Percentiles rank a stretch among this genome's conserved stretches.
phyloP scores from a whole-genome alignment of 2,113 vertebrate genomes.

The Trematomus loennbergii region DNA sequence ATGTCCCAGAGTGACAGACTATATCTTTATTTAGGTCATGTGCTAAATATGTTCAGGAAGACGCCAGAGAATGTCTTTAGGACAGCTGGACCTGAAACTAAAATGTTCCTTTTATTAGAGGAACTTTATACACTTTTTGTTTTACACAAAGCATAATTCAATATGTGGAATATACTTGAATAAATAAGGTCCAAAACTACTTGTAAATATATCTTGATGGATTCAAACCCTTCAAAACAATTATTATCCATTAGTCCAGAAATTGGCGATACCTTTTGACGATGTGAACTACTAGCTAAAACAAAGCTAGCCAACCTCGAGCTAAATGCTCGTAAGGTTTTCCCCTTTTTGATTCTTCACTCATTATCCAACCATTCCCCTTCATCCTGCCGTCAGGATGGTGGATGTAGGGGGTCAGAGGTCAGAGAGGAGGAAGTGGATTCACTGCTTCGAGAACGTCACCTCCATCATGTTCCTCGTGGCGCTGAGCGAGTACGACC shows the following conservation, averaged over 20 bases:
- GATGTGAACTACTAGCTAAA: slow-evolving; percentile 4
- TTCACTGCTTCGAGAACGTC: slow-evolving; percentile 99
- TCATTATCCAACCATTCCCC: neutral
- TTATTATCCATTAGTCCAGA: no score
- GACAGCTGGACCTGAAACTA: neutral
- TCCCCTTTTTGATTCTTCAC: slow-evolving; percentile 3
- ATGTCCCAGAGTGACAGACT: slow-evolving; percentile 23
- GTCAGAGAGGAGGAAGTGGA: slow-evolving; percentile 99
- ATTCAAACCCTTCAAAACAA: slow-evolving; percentile 52
- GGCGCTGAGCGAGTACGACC: slow-evolving; percentile 98
- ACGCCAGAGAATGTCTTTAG: neutral
- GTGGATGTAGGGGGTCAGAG: slow-evolving; percentile 98
- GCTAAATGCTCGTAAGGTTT: neutral
- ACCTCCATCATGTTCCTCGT: slow-evolving; percentile 99
- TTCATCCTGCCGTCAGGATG: slow-evolving; percentile 86
- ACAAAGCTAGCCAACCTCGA: neutral
- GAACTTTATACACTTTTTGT: neutral
- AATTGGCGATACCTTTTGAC: neutral
- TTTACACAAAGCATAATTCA: neutral
- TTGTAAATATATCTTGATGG: slow-evolving; percentile 45
- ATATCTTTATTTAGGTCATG: slow-evolving; percentile 50
- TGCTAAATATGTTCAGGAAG: slow-evolving; percentile 22
- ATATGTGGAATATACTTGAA: neutral
- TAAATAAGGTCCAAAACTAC: neutral
- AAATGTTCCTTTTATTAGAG: neutral